phyloP scores from a whole-genome alignment of 2,113 vertebrate genomes.

The Psephotus haematonotus region DNA sequence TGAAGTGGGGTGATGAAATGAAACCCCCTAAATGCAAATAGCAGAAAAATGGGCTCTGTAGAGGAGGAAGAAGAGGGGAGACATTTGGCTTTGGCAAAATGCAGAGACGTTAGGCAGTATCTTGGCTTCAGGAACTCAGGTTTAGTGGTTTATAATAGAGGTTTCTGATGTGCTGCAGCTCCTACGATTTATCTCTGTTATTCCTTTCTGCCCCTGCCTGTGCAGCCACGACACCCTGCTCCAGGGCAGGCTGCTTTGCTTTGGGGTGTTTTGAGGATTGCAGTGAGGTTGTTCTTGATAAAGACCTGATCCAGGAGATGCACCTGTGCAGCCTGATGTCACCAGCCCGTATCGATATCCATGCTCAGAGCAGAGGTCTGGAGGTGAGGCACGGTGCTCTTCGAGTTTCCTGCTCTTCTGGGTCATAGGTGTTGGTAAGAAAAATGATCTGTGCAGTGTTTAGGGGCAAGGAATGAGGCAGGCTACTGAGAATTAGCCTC shows the following conservation, averaged over 20 bases:
- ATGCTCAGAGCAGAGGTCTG: not conserved
- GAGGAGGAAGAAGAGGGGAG: not conserved
- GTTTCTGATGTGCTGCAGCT: fast-evolving
- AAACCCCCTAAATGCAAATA: not conserved
- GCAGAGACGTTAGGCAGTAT: fast-evolving
- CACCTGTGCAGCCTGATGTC: not conserved
- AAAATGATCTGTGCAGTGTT: not conserved
- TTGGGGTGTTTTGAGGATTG: not conserved
- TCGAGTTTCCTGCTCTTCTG: not conserved
- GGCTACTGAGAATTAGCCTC: not conserved
- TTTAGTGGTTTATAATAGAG: not conserved
- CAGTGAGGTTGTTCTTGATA: not conserved
- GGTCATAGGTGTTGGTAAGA: fast-evolving
- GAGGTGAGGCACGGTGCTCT: not conserved
- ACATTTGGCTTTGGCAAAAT: fast-evolving
- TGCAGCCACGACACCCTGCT: not conserved
- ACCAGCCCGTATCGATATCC: not conserved
- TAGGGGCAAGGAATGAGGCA: not conserved
- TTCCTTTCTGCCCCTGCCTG: not conserved
- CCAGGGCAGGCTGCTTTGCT: not conserved
- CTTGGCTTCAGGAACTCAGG: not conserved
- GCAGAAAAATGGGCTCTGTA: not conserved
- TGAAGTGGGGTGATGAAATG: not conserved
- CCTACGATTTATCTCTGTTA: fast-evolving
- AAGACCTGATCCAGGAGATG: not conserved